These are phyloP conservation scores for Thereva nobilitata DNA, from an alignment of 2,888 invertebrate species.

Conservation along the genomic window DNA sequence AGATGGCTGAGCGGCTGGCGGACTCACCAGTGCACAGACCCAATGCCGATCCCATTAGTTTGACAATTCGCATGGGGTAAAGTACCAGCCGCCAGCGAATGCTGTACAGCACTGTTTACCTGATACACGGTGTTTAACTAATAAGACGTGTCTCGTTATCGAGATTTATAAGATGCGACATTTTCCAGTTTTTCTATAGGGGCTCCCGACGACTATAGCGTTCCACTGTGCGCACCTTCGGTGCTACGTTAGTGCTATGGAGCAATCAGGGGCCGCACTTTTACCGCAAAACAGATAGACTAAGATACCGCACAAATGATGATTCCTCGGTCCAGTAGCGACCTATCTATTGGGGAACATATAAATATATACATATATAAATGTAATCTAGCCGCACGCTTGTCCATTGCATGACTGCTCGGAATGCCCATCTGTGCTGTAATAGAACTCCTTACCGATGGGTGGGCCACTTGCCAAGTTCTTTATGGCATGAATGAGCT, in stretches of 20 bases:
- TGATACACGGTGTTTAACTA: conserved; percentile 24
- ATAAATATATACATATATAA: too few relatives aligned
- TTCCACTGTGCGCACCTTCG: neutral
- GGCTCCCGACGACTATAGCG: neutral
- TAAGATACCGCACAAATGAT: conserved; percentile 16
- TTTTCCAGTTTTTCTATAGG: conserved; percentile 15
- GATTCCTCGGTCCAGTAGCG: conserved; percentile 3
- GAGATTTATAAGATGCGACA: conserved; percentile 27
- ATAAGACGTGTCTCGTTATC: conserved; percentile 29
- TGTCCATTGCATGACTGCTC: neutral
- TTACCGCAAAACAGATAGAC: neutral
- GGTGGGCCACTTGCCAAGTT: conserved; percentile 13
- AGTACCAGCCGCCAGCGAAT: neutral
- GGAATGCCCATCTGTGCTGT: conserved; percentile 12
- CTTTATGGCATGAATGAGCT: conserved; percentile 7
- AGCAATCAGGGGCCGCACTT: conserved; percentile 3
- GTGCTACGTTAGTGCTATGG: conserved; percentile 2
- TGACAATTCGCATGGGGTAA: conserved; percentile 10
- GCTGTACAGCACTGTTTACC: neutral
- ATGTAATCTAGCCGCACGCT: neutral
- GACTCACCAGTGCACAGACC: too few relatives aligned
- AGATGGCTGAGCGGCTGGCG: neutral
- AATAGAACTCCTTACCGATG: conserved; percentile 4
- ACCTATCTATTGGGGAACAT: too few relatives aligned
- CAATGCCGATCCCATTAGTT: conserved; percentile 17